Percentiles rank a stretch among this genome's conserved stretches.
Evolutionary conservation across 2,113 vertebrate genomes (phyloP).

Genomic region (Pimephales promelas): DNA sequence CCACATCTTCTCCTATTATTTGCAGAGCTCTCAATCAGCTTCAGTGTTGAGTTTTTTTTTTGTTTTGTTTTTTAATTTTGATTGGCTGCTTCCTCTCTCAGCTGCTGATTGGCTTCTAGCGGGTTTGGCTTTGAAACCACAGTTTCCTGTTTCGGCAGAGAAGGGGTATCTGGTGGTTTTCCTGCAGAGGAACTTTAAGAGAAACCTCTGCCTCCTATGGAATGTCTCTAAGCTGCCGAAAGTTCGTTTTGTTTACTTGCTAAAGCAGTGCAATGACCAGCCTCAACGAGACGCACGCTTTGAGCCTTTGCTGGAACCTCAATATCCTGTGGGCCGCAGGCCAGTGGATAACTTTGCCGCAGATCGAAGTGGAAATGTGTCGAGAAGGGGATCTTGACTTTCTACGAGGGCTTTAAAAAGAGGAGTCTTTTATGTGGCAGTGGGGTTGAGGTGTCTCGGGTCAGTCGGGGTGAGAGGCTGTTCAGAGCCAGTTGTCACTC

Average conservation of each 20-base stretch:
- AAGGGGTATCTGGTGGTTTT: slow-evolving; percentile 56
- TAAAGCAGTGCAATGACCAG: not conserved
- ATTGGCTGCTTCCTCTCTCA: slow-evolving; percentile 42
- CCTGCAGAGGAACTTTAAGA: slow-evolving; percentile 54
- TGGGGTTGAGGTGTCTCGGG: slow-evolving; percentile 14
- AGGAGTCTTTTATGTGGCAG: not conserved
- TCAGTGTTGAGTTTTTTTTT: not conserved
- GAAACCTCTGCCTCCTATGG: slow-evolving; percentile 49
- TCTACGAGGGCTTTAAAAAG: slow-evolving; percentile 23
- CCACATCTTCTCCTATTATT: slow-evolving; percentile 32
- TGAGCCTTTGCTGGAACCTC: slow-evolving; percentile 4
- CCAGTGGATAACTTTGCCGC: slow-evolving; percentile 29
- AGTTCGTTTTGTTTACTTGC: not conserved
- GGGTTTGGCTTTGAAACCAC: slow-evolving; percentile 47
- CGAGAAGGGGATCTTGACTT: slow-evolving; percentile 5
- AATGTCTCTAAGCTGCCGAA: slow-evolving; percentile 28
- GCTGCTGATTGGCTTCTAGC: slow-evolving; percentile 43
- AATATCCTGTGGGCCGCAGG: slow-evolving; percentile 45
- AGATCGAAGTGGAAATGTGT: slow-evolving; percentile 38
- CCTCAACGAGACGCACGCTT: slow-evolving; percentile 18
- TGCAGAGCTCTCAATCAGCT: not conserved
- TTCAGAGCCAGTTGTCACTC: slow-evolving; percentile 25
- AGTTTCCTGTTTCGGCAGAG: slow-evolving; percentile 59
- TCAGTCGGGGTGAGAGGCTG: slow-evolving; percentile 7
- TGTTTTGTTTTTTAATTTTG: too few relatives aligned